Evolutionary conservation across 2,113 vertebrate species (phyloP).

Genomic region (Takifugu flavidus): DNA sequence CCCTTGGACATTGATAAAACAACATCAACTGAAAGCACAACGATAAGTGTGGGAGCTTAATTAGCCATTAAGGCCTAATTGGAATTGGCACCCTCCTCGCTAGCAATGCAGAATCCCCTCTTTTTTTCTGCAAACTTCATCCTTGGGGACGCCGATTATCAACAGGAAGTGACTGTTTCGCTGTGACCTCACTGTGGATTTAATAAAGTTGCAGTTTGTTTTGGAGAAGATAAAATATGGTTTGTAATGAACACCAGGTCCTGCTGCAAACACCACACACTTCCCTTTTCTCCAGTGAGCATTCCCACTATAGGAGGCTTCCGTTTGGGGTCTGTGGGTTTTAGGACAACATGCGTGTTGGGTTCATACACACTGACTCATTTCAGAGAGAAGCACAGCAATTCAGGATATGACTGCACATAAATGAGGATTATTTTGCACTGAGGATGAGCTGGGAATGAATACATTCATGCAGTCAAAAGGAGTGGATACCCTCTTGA

Average conservation of each 20-base stretch:
- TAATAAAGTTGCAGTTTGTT: slow-evolving; percentile 34
- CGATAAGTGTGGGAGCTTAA: slow-evolving; percentile 19
- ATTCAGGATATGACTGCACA: slow-evolving; percentile 10
- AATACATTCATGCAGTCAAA: slow-evolving; percentile 37
- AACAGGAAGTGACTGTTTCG: slow-evolving; percentile 29
- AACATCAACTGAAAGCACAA: background rate
- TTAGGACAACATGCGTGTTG: slow-evolving; percentile 1
- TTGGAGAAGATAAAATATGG: slow-evolving; percentile 16
- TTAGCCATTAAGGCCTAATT: slow-evolving; percentile 30
- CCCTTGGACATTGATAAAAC: slow-evolving; percentile 8
- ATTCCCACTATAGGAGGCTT: slow-evolving; percentile 19
- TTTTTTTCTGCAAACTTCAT: background rate
- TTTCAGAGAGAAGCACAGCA: slow-evolving; percentile 7
- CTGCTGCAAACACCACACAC: slow-evolving; percentile 21
- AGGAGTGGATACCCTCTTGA: slow-evolving; percentile 40
- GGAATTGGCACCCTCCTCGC: slow-evolving; percentile 7
- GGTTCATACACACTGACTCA: slow-evolving; percentile 4
- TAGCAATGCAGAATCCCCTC: slow-evolving; percentile 2
- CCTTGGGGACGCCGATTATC: slow-evolving; percentile 11
- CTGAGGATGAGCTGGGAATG: slow-evolving; percentile 17
- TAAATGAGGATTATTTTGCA: slow-evolving; percentile 33
- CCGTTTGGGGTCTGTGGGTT: slow-evolving; percentile 16
- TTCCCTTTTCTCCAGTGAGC: slow-evolving; percentile 18
- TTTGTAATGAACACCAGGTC: slow-evolving; percentile 32
- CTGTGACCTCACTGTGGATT: slow-evolving; percentile 31